Evolutionary conservation across 2,888 invertebrate genomes (phyloP).

Genomic region (Acholoe squamosa): DNA sequence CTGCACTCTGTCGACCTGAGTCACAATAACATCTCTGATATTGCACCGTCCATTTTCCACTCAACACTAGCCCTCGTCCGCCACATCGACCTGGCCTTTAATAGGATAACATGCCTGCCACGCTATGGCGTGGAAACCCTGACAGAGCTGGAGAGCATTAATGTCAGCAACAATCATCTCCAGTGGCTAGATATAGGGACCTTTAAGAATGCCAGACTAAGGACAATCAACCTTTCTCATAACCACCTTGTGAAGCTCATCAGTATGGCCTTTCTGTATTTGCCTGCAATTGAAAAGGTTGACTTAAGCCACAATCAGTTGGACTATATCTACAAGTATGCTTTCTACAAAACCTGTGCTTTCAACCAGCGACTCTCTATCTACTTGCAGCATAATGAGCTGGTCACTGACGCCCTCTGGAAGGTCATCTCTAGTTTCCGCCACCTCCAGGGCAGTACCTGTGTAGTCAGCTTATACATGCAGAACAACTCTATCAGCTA

Average conservation of each 20-base stretch:
- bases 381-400: constrained; percentile 66
- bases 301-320: constrained; percentile 69
- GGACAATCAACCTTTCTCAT: constrained; percentile 66
- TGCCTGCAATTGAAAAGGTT: constrained; percentile 65
- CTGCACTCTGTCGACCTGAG: constrained; percentile 67
- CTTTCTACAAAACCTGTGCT: constrained; percentile 70
- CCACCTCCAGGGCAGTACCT: constrained; percentile 66
- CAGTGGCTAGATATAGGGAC: constrained; percentile 71
- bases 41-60: constrained; percentile 64
- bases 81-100: constrained; percentile 65
- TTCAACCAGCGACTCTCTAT: constrained; percentile 63
- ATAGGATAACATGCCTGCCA: constrained; percentile 67
- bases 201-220: constrained; percentile 68
- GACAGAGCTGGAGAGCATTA: constrained; percentile 63
- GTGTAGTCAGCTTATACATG: constrained; percentile 63
- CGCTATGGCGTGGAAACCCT: constrained; percentile 67
- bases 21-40: constrained; percentile 66
- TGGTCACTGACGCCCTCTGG: constrained; percentile 66
- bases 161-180: constrained; percentile 68
- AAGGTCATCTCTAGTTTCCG: constrained; percentile 68
- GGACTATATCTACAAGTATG: constrained; percentile 70
- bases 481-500: constrained; percentile 65
- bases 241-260: constrained; percentile 70
- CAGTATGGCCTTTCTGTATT: constrained; percentile 71
- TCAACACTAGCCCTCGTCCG: constrained; percentile 63